Evolutionary conservation across 2,113 vertebrate species (phyloP).

Genomic region (Chinchilla lanigera): DNA sequence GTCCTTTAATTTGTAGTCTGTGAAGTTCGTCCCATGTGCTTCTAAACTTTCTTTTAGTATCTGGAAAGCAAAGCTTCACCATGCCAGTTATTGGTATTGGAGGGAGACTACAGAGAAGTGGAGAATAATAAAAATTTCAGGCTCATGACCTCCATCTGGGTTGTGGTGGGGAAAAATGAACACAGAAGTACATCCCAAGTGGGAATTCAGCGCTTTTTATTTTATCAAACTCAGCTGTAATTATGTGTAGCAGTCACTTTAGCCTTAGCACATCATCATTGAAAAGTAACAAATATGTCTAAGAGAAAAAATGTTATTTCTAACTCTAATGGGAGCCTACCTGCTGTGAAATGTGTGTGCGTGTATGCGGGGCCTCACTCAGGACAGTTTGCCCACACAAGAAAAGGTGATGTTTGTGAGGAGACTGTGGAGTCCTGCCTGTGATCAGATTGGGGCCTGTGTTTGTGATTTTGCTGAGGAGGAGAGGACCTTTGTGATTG

Average conservation of each 20-base stretch:
- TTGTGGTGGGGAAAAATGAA: not conserved
- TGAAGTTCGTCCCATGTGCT: not conserved
- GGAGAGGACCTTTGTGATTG: not conserved
- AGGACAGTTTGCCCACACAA: not conserved
- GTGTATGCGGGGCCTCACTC: not conserved
- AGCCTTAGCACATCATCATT: not conserved
- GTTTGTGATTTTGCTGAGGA: not conserved
- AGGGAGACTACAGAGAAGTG: not conserved
- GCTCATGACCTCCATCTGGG: not conserved
- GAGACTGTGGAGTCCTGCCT: not conserved
- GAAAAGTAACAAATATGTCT: slow-evolving; percentile 4
- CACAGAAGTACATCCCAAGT: not conserved
- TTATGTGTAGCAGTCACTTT: not conserved
- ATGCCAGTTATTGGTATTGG: not conserved
- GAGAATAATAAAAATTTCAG: not conserved
- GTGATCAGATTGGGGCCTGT: too few relatives aligned
- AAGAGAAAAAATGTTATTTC: slow-evolving; percentile 19
- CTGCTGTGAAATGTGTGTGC: not conserved
- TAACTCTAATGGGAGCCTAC: not conserved
- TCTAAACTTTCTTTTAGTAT: not conserved
- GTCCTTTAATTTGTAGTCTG: not conserved
- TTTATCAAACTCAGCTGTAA: not conserved
- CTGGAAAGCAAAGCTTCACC: not conserved
- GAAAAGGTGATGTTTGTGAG: not conserved
- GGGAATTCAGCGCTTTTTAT: not conserved